A percentile compares a stretch with the other conserved stretches of the same genome.
Conservation (phyloP, 2,113 vertebrate species). For the Procapra przewalskii region DNA sequence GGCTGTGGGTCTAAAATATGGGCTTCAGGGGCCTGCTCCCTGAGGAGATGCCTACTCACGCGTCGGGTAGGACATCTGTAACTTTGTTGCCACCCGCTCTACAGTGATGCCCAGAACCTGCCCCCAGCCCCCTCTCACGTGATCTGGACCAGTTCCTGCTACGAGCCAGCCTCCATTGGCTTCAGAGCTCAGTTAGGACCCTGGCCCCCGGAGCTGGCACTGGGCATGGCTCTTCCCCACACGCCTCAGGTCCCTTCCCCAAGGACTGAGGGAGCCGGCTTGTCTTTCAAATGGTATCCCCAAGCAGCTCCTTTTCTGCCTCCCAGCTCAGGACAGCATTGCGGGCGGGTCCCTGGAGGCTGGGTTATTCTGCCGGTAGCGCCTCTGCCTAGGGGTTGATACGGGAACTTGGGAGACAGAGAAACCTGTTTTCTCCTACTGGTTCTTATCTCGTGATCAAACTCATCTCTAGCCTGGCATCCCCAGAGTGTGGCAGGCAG, state of each 20-base stretch:
- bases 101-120: neutral
- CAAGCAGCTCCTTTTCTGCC: fast-evolving
- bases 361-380: fast-evolving
- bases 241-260: neutral
- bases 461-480: neutral
- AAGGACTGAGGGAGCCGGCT: neutral
- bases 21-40: too few relatives aligned
- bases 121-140: fast-evolving
- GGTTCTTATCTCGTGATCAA: neutral
- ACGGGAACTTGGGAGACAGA: fast-evolving
- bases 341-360: fast-evolving
- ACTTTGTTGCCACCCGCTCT: neutral
- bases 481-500: neutral
- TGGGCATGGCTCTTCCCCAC: neutral
- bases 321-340: fast-evolving
- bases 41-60: fast-evolving
- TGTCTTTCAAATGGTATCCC: too few relatives aligned
- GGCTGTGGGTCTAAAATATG: neutral
- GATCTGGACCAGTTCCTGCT: too few relatives aligned
- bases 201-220: neutral
- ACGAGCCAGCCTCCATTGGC: fast-evolving
- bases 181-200: neutral
- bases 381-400: neutral
- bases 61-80: neutral
- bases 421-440: neutral